Evolutionary conservation across 2,888 invertebrate species (phyloP).

Genomic region (Ochlodes sylvanus): DNA sequence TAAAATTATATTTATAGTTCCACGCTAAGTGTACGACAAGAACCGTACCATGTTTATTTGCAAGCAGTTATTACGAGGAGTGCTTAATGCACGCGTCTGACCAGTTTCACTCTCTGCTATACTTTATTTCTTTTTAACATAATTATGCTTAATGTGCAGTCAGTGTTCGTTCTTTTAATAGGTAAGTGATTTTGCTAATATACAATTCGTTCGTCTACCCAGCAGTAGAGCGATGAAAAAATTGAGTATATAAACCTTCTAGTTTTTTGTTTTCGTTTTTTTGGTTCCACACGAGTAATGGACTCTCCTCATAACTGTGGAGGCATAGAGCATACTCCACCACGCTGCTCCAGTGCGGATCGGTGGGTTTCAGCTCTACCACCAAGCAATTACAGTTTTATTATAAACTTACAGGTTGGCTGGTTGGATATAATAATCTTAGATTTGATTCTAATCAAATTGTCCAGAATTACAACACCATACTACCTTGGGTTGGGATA

Average conservation of each 20-base stretch:
- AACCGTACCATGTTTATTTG: conserved; percentile 9
- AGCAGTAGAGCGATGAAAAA: no score
- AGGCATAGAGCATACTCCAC: no score
- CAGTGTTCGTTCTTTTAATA: conserved; percentile 18
- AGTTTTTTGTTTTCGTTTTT: no score
- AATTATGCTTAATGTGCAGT: conserved; percentile 31
- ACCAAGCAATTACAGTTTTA: no score
- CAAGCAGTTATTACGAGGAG: conserved; percentile 27
- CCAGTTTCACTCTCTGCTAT: conserved; percentile 31
- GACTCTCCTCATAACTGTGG: no score
- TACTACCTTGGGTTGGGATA: conserved; percentile 42
- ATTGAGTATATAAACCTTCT: no score
- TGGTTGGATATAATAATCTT: neutral
- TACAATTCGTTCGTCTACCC: no score
- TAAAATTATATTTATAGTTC: neutral
- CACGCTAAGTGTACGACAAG: neutral
- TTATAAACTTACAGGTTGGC: conserved; percentile 18
- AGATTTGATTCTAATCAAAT: conserved; percentile 1
- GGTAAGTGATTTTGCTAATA: conserved; percentile 20
- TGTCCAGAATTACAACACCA: neutral
- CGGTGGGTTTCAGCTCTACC: no score
- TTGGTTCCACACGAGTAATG: no score
- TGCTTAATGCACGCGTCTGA: conserved; percentile 18
- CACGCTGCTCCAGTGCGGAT: no score
- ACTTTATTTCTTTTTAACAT: conserved; percentile 31